Percentiles rank a stretch among this genome's conserved stretches.
phyloP scores from a whole-genome alignment of 2,888 invertebrate species.

The Phaedon cochleariae region DNA sequence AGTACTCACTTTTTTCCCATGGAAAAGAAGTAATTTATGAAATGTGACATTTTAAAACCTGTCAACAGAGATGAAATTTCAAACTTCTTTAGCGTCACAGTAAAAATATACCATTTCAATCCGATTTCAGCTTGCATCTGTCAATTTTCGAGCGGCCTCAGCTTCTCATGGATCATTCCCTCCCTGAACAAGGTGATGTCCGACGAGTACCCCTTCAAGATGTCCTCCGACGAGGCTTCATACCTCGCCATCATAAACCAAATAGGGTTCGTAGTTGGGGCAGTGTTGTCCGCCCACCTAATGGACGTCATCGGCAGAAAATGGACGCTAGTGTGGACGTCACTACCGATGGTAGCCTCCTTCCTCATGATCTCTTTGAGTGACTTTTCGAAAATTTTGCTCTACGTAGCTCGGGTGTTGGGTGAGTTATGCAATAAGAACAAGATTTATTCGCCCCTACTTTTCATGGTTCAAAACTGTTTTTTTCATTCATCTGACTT shows the following conservation, averaged over 20 bases:
- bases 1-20: too few relatives aligned
- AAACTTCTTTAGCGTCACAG: too few relatives aligned
- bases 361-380: conserved; percentile 38
- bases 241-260: conserved; percentile 44
- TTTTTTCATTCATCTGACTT: too few relatives aligned
- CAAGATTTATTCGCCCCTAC: too few relatives aligned
- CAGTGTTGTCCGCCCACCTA: conserved; percentile 36
- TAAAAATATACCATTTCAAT: too few relatives aligned
- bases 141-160: conserved; percentile 39
- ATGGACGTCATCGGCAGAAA: conserved; percentile 46
- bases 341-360: conserved; percentile 39
- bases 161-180: conserved; percentile 46
- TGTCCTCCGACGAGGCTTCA: conserved; percentile 45
- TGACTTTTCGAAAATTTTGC: conserved; percentile 18
- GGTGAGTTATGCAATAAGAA: too few relatives aligned
- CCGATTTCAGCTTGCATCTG: conserved; percentile 28
- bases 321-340: conserved; percentile 38
- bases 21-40: too few relatives aligned
- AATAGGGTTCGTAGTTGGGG: conserved; percentile 44
- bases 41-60: too few relatives aligned
- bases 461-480: too few relatives aligned
- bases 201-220: conserved; percentile 40
- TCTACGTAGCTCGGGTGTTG: conserved; percentile 41
- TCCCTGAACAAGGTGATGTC: conserved; percentile 44
- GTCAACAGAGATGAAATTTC: too few relatives aligned